Evolutionary conservation across 1,140 invertebrate genomes (phyloP), one percentile per base, ranked within the genome.

Genomic region (Drosophila triauraria): DNA sequence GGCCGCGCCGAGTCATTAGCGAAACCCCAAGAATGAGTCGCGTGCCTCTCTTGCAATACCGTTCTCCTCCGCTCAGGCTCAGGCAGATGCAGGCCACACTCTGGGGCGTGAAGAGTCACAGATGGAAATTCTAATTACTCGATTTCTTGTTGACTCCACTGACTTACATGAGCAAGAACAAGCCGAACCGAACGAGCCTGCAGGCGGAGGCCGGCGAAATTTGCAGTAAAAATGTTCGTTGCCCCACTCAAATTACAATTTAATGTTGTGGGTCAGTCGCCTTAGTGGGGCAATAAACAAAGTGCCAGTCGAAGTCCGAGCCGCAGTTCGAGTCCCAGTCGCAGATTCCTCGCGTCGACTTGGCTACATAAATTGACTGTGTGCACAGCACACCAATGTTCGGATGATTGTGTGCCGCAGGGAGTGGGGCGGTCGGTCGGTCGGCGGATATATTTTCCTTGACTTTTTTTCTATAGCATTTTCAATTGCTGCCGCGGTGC

Each of bases 211-310:
- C 38, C 58, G 64, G 42, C 64, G 56, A 84, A 84, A 90, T 81
- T 75, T 50, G 58, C 85, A 65, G 77, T 81, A 80, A 84, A 87
- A 87, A 88, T 88, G 85, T 87, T 72, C 70, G 70, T 71, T 84
- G 85, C 84, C 64, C 84, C 85, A 84, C 85, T 87, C 85, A 90
- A 90, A 87, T 88, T 88, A 87, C 84, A 87, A 87, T 87, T 87
- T 87, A 87, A 87, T 90, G 84, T 87, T 87, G 84, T 87, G 85
- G 84, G 84, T 87, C 84, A 87, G 85, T 64, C 72, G 84, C 80
- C 74, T 87, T 88, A 87, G 84, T 87, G 84, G 84, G 85, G 72
- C 84, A 87, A 87, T 87, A 87, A 87, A 87, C 80, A 80, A 84
- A 87, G 71, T 78, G 50, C 42, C 62, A 58, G 76, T 69, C 69